Percentiles rank a stretch among this genome's conserved stretches.
These are phyloP conservation scores for Oxycera nigricornis DNA, from an alignment of 2,888 invertebrate genomes.

Conservation along the genomic window DNA sequence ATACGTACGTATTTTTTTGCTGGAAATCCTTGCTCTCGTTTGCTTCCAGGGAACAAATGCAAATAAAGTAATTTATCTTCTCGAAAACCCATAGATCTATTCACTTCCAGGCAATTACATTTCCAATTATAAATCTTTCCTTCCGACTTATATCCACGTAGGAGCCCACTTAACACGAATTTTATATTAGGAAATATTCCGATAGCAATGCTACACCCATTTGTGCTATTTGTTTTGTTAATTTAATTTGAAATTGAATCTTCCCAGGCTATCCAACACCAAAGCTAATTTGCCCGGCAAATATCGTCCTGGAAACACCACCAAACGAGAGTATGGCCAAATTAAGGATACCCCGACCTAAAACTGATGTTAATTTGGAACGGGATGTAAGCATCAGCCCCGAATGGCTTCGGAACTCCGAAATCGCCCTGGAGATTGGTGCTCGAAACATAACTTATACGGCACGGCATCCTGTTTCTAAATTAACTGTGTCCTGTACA, in stretches of 20 bases:
- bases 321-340: slow-evolving; percentile 61
- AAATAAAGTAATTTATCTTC: background rate
- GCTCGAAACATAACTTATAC: slow-evolving; percentile 63
- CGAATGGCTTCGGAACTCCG: slow-evolving; percentile 63
- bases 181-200: background rate
- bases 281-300: slow-evolving; percentile 64
- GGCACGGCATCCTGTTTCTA: slow-evolving; percentile 63
- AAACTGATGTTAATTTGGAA: slow-evolving; percentile 66
- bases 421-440: slow-evolving; percentile 63
- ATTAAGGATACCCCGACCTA: slow-evolving; percentile 64
- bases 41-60: background rate
- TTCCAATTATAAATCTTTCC: background rate
- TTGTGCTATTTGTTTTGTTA: slow-evolving; percentile 17
- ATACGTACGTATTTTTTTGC: slow-evolving; percentile 58
- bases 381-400: slow-evolving; percentile 63
- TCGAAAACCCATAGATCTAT: background rate
- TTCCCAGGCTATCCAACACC: slow-evolving; percentile 63
- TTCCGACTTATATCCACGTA: background rate
- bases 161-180: background rate
- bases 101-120: background rate
- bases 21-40: background rate
- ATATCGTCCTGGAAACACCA: slow-evolving; percentile 62
- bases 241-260: slow-evolving; percentile 38
- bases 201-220: slow-evolving; percentile 3
- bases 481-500: slow-evolving; percentile 51